Conservation (phyloP, 2,797 vertebrate species). For the Brachyalestes nurse region DNA sequence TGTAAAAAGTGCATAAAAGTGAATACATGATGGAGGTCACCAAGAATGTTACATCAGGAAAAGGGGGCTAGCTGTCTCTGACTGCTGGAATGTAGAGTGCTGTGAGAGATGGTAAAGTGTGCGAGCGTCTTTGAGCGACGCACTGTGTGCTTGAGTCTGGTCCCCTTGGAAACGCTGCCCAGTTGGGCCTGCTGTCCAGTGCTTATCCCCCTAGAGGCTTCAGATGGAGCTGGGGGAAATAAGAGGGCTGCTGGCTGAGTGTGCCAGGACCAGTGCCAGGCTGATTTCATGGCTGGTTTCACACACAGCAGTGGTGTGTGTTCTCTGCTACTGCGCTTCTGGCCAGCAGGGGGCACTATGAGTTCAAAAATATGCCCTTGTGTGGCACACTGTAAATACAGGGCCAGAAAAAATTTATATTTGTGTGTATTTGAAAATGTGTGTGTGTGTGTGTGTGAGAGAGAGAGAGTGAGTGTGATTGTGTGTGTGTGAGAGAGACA, state of each 20-base stretch:
- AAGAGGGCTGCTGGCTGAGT: constrained; percentile 68
- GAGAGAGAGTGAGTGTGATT: constrained; percentile 17
- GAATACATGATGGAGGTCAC: constrained; percentile 19
- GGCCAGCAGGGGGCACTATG: constrained; percentile 80
- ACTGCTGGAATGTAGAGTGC: constrained; percentile 30
- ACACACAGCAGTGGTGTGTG: constrained; percentile 65
- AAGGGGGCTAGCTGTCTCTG: background rate
- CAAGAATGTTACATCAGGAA: background rate
- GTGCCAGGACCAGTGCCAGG: constrained; percentile 74
- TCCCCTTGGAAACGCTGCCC: constrained; percentile 49
- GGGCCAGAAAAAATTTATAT: background rate
- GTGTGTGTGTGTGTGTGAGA: constrained; percentile 26
- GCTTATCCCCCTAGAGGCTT: constrained; percentile 65
- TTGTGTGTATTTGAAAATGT: constrained; percentile 4
- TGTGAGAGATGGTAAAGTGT: constrained; percentile 29
- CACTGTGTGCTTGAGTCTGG: constrained; percentile 25
- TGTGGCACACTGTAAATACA: background rate
- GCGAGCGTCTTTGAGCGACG: constrained; percentile 18
- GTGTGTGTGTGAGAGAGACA: background rate
- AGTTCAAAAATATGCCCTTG: constrained; percentile 61
- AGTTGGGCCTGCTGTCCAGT: constrained; percentile 66
- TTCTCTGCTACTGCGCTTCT: constrained; percentile 32
- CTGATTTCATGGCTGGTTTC: constrained; percentile 79
- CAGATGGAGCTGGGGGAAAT: constrained; percentile 71
- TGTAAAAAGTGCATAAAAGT: constrained; percentile 3